phyloP scores from a whole-genome alignment of 2,888 invertebrate species.

The Notodonta ziczac region DNA sequence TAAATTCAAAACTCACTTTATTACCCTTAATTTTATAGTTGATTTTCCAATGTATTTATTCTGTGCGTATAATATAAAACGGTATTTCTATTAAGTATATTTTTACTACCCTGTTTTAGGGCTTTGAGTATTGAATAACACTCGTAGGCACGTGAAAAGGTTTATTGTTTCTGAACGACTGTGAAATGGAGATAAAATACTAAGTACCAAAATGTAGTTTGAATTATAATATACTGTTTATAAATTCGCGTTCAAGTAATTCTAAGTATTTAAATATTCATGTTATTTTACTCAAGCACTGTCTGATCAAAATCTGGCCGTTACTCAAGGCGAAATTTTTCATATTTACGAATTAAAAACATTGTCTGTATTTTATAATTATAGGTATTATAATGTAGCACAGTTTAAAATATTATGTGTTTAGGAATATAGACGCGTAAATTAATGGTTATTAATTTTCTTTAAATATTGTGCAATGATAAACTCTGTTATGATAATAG shows the following conservation, averaged over 20 bases:
- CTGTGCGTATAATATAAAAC: slow-evolving; percentile 1
- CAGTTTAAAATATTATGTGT: no score
- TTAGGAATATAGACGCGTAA: no score
- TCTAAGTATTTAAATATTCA: not conserved
- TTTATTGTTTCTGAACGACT: slow-evolving; percentile 3
- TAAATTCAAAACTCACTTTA: slow-evolving; percentile 21
- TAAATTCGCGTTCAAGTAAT: not conserved
- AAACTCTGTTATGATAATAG: not conserved
- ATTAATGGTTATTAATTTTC: no score
- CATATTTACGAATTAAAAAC: no score
- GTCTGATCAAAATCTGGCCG: not conserved
- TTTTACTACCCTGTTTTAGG: slow-evolving; percentile 1
- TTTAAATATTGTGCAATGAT: no score
- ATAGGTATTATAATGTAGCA: not conserved
- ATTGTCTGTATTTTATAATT: no score
- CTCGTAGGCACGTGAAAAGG: slow-evolving; percentile 4
- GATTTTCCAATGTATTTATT: slow-evolving; percentile 16
- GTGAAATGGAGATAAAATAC: slow-evolving; percentile 2
- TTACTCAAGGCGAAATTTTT: no score
- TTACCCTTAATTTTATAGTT: slow-evolving; percentile 23
- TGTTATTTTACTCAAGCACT: not conserved
- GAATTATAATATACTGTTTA: not conserved
- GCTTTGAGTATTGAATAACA: slow-evolving; percentile 3
- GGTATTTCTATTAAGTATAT: not conserved
- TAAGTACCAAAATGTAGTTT: not conserved